phyloP scores from a whole-genome alignment of 2,113 vertebrate genomes.

The Nyctereutes procyonoides region DNA sequence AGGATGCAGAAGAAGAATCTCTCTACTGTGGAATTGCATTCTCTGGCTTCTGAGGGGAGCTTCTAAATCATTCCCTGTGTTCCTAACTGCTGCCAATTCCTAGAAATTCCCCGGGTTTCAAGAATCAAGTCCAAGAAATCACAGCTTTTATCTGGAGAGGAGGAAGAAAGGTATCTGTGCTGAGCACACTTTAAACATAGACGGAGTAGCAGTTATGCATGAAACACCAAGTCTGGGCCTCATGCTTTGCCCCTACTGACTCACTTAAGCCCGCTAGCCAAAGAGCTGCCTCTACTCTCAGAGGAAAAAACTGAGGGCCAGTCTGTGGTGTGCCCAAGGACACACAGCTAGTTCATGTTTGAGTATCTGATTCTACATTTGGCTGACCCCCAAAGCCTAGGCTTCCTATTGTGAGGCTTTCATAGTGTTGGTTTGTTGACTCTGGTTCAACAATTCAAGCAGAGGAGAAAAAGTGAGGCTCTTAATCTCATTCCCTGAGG shows the following conservation, averaged over 20 bases:
- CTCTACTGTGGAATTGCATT: neutral
- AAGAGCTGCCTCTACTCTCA: neutral
- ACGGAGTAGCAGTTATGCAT: neutral
- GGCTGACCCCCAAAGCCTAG: neutral
- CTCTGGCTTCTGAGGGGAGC: slow-evolving; percentile 17
- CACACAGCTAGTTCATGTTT: neutral
- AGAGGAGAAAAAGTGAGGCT: neutral
- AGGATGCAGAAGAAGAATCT: slow-evolving; percentile 31
- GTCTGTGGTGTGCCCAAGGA: neutral
- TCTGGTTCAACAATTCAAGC: neutral
- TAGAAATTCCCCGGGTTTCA: slow-evolving; percentile 54
- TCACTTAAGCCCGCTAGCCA: neutral
- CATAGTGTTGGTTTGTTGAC: neutral
- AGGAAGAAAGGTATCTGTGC: neutral
- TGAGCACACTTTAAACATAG: neutral
- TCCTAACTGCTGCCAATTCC: slow-evolving; percentile 59
- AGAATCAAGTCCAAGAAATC: slow-evolving; percentile 44
- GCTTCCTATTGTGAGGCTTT: neutral
- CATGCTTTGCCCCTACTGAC: no score
- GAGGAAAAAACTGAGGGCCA: neutral
- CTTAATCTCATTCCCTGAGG: neutral
- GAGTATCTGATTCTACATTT: neutral
- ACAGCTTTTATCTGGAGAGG: neutral
- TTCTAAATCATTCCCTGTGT: slow-evolving; percentile 35
- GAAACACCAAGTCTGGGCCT: no score